These are phyloP conservation scores for Sminthurinus aureus DNA, from an alignment of 2,888 invertebrate species.

Conservation along the genomic window DNA sequence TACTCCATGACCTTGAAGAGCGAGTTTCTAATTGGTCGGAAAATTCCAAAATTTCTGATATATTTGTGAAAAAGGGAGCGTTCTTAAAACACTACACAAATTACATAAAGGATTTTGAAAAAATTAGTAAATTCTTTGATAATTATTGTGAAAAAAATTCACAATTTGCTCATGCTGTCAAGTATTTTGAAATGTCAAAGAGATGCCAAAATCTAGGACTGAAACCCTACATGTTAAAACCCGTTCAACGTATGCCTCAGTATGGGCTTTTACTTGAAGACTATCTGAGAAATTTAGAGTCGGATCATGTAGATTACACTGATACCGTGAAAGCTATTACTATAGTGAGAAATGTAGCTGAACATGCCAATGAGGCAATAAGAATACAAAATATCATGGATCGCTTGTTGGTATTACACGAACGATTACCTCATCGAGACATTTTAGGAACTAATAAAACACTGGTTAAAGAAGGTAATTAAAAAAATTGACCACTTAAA, in stretches of 20 bases:
- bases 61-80: slow-evolving; percentile 69
- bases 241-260: slow-evolving; percentile 69
- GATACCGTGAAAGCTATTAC: slow-evolving; percentile 69
- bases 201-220: slow-evolving; percentile 67
- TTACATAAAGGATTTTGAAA: slow-evolving; percentile 67
- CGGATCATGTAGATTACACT: slow-evolving; percentile 67
- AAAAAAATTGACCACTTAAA: too few species aligned
- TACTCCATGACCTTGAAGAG: slow-evolving; percentile 66
- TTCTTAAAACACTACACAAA: slow-evolving; percentile 69
- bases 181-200: slow-evolving; percentile 62
- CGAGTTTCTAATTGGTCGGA: slow-evolving; percentile 65
- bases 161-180: slow-evolving; percentile 65
- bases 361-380: slow-evolving; percentile 69
- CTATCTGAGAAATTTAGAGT: slow-evolving; percentile 68
- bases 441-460: slow-evolving; percentile 68
- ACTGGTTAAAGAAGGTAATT: slow-evolving; percentile 69
- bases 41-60: slow-evolving; percentile 66
- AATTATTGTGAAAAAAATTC: slow-evolving; percentile 66
- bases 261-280: slow-evolving; percentile 71
- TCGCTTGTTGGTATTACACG: slow-evolving; percentile 67
- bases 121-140: slow-evolving; percentile 65
- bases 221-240: slow-evolving; percentile 73
- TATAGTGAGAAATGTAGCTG: slow-evolving; percentile 68
- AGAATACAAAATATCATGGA: slow-evolving; percentile 67
- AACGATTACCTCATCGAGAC: slow-evolving; percentile 62